These are phyloP conservation scores for Sorex maritimensis DNA, from an alignment of 2,797 vertebrate genomes.

Conservation along the genomic window DNA sequence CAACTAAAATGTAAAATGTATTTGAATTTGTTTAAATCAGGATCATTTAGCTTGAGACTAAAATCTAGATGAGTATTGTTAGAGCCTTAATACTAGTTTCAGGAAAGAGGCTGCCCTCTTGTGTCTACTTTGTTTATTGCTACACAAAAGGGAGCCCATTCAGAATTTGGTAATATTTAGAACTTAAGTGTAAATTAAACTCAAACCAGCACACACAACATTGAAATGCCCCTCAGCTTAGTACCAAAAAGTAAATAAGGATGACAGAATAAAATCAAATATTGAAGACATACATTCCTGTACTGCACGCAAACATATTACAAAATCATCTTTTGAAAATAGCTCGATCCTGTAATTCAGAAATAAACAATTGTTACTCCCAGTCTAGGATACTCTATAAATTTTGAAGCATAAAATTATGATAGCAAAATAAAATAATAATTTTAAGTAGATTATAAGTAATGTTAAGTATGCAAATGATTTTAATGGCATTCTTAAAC, in stretches of 20 bases:
- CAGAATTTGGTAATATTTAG: neutral
- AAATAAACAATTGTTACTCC: conserved; percentile 18
- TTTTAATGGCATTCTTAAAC: no score
- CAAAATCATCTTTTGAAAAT: conserved; percentile 12
- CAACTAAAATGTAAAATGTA: no score
- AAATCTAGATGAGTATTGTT: conserved; percentile 27
- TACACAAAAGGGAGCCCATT: neutral
- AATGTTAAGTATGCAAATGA: neutral
- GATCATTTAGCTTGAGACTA: conserved; percentile 50
- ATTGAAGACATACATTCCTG: neutral
- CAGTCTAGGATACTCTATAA: neutral
- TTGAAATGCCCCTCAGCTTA: neutral
- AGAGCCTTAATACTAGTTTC: neutral
- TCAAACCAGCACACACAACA: neutral
- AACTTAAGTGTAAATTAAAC: neutral
- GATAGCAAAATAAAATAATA: conserved; percentile 51
- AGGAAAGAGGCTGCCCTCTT: conserved; percentile 76
- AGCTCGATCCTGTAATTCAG: neutral
- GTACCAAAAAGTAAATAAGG: neutral
- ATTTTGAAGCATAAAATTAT: neutral
- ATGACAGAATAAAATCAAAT: neutral
- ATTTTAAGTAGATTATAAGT: conserved; percentile 44
- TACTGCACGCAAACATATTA: neutral
- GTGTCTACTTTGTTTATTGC: conserved; percentile 63
- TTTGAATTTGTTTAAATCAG: neutral